Base-by-base conservation (phyloP, 1,140 invertebrate species). In the Dufourea novaeangliae region DNA sequence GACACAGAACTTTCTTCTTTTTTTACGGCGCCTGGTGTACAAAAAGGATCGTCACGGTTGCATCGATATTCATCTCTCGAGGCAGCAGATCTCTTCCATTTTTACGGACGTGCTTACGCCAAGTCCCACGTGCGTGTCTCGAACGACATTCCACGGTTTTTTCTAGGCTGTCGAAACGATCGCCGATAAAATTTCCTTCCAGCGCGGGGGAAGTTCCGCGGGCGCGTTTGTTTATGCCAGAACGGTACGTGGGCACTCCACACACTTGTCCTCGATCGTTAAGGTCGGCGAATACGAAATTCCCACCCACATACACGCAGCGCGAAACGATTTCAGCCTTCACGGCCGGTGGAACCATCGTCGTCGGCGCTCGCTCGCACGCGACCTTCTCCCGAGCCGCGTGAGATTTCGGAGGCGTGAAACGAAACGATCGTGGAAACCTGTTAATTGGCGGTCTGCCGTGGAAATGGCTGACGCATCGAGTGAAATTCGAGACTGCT, bases 281-380 rank as follows among this genome's bases (percentile, higher is more conserved):
- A 14, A 75, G 46, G 63, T n/a, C 66, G 46, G 3, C 17, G 76
- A 82, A 82, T 70, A 74, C 77, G 57, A 79, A 82, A 82, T 61
- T 14, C 41, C 32, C 61, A 25, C 64, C 77, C 71, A 82, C 80
- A 20, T 32, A 32, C 0, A 8, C 11, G 22, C 14, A 27, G 25
- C 0, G 12, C 11, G 22, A n/a, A 27, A 34, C 20, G n/a, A 34
- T 39, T 41, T 14, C 1, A 14, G 50, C 46, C 37, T 25, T 44
- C 71, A 34, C 39, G 10, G n/a, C n/a, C 32, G 32, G 17, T 4
- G 34, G 25, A 69, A 17, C 25, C 56, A 41, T 41, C 25, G 39
- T n/a, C 37, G 56, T 27, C 32, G 17, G 25, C n/a, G n/a, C n/a
- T n/a, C n/a, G n/a, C n/a, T n/a, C n/a, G n/a, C n/a, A 34, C 11